Evolutionary conservation across 2,888 invertebrate species (phyloP), one percentile per base, ranked within the genome.

Genomic region (Hirtodrosophila histrioides): DNA sequence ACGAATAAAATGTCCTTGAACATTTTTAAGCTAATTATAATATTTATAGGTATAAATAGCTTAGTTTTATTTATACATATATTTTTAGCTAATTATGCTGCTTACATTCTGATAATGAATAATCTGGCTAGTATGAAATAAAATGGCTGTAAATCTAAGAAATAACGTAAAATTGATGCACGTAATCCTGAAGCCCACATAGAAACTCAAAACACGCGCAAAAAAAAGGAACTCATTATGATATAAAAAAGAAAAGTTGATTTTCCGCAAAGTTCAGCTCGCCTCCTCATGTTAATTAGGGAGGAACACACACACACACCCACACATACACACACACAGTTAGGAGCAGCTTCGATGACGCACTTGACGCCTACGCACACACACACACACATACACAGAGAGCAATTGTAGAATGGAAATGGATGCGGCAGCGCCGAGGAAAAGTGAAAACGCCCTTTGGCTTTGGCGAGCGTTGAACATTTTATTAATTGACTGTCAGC

Each of bases 401-500:
- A 10, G 1, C 44, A 46, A n/a, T 53, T 11, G 44, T 39, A 49
- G 44, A 49, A 60, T 64, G 46, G 45, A 46, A 51, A 41, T 49
- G 27, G 36, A 51, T 48, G 49, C 45, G 41, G 10, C 33, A 43
- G 31, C 4, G 7, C n/a, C 12, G 31, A 33, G 40, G 44, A 4
- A 31, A 23, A 43, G 56, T 56, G 41, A 40, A 57, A 62, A 63
- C 48, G 64, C 66, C 64, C 58, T 56, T 68, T 66, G 71, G 60
- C 77, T 71, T 41, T 31, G 46, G 27, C 40, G 54, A 70, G 51
- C 62, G 64, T 66, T 66, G 77, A 77, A 75, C 72, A 72, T 72
- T 73, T 66, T 76, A 83, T 79, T 79, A 83, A 83, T 83, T 79
- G 83, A 82, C 82, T 82, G 82, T 75, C 78, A 75, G 64, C 58